Conservation (phyloP, 2,113 vertebrate genomes). For the Protobothrops flavoviridis region DNA sequence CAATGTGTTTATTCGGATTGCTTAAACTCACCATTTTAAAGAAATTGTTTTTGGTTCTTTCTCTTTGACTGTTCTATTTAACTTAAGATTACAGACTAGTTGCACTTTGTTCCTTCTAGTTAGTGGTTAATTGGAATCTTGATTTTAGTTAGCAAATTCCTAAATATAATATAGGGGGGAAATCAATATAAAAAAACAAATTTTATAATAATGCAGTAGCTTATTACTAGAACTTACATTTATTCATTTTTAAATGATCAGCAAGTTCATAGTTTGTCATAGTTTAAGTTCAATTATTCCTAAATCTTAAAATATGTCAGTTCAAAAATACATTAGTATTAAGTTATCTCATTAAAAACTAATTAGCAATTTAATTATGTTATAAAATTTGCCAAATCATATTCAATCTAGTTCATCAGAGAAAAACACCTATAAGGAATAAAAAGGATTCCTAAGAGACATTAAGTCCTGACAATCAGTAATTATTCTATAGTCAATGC, state of each 20-base stretch:
- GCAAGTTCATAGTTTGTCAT: slow-evolving; percentile 32
- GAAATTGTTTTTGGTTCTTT: neutral
- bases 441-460: slow-evolving; percentile 55
- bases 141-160: neutral
- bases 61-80: neutral
- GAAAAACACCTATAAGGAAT: slow-evolving; percentile 43
- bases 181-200: neutral
- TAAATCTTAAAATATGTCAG: slow-evolving; percentile 23
- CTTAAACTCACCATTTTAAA: neutral
- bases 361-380: slow-evolving; percentile 63
- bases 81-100: neutral
- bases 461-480: slow-evolving; percentile 47
- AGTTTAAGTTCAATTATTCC: slow-evolving; percentile 30
- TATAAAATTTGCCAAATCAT: slow-evolving; percentile 55
- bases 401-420: slow-evolving; percentile 58
- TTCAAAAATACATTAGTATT: slow-evolving; percentile 34
- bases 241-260: slow-evolving; percentile 3
- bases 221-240: neutral
- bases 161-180: neutral
- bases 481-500: slow-evolving; percentile 53
- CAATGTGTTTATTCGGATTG: neutral
- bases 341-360: slow-evolving; percentile 57
- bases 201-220: neutral
- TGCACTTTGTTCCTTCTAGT: neutral
- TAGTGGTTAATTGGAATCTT: neutral